A percentile compares a stretch with the other conserved stretches of the same genome.
Conservation (phyloP, 2,797 vertebrate genomes). For the Scolopax rusticola region DNA sequence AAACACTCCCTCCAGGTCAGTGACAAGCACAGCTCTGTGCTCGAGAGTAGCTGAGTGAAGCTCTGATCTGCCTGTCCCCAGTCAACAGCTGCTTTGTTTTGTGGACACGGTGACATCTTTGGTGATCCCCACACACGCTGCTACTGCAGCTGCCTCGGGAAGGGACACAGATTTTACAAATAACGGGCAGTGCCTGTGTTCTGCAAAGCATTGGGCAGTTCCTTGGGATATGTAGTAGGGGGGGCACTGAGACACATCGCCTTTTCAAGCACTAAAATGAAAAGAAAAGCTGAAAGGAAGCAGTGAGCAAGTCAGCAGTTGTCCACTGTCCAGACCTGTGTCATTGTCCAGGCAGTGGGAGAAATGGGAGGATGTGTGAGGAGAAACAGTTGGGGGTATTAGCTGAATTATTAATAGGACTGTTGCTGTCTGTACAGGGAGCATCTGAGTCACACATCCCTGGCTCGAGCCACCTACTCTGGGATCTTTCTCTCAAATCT, state of each 20-base stretch:
- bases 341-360: background rate
- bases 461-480: background rate
- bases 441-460: background rate
- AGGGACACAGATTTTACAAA: background rate
- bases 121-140: rapidly evolving
- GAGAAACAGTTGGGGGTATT: background rate
- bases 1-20: background rate
- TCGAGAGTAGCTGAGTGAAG: background rate
- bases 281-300: background rate
- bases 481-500: background rate
- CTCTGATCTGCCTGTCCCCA: background rate
- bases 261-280: background rate
- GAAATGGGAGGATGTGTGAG: background rate
- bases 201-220: background rate
- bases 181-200: background rate
- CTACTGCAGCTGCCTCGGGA: background rate
- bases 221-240: background rate
- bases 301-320: background rate
- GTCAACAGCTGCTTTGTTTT: background rate
- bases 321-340: background rate
- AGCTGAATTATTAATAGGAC: background rate
- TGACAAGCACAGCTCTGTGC: background rate
- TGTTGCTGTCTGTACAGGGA: background rate
- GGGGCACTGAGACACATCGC: background rate
- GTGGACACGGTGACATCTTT: background rate